Conservation (phyloP, 1,140 invertebrate species). For the Achroia grisella region DNA sequence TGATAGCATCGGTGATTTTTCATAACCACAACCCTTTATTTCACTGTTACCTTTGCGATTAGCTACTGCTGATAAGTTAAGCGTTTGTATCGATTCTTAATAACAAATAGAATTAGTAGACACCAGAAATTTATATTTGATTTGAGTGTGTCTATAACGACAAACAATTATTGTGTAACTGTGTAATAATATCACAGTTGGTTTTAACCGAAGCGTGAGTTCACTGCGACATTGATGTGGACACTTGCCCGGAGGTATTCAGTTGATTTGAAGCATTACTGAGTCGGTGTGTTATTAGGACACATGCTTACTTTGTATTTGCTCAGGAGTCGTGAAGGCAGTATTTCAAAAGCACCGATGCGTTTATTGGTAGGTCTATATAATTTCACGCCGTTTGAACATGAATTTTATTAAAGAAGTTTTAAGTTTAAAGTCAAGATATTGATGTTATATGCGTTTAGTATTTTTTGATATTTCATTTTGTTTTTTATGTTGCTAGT, state of each 20-base stretch:
- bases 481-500: too few species aligned
- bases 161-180: conserved; percentile 22
- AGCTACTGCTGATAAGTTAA: conserved; percentile 19
- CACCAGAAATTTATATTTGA: too few species aligned
- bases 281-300: conserved; percentile 25
- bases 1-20: conserved; percentile 47
- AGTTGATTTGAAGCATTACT: conserved; percentile 29
- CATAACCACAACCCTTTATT: conserved; percentile 49
- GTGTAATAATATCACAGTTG: conserved; percentile 20
- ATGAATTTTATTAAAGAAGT: conserved; percentile 7
- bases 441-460: too few species aligned
- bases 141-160: conserved; percentile 1
- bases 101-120: not conserved
- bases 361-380: conserved; percentile 21
- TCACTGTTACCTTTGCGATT: conserved; percentile 38
- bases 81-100: conserved; percentile 4
- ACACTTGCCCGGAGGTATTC: conserved; percentile 22
- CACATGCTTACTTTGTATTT: conserved; percentile 41
- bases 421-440: not conserved
- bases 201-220: conserved; percentile 29
- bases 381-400: conserved; percentile 32
- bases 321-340: conserved; percentile 36
- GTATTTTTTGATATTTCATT: too few species aligned
- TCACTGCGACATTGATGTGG: conserved; percentile 16
- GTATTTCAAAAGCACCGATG: conserved; percentile 29